phyloP scores from a whole-genome alignment of 23 tunicate genomes.

The Oikopleura dioica region DNA sequence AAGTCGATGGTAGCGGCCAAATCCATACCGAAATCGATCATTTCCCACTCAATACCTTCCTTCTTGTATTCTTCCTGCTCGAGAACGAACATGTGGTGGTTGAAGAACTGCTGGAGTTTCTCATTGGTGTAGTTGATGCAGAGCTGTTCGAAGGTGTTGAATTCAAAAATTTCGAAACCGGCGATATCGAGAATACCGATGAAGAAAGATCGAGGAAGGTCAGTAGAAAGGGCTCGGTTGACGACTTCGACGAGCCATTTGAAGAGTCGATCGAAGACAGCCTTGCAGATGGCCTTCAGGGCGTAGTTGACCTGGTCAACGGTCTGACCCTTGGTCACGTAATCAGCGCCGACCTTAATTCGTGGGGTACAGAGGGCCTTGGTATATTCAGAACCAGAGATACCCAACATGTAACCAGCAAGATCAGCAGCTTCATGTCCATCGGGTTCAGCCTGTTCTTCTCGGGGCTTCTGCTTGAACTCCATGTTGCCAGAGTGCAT shows the following conservation, averaged over 20 bases:
- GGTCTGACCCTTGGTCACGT: constrained; percentile 74
- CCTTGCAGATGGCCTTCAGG: constrained; percentile 63
- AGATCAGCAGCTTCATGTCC: constrained; percentile 28
- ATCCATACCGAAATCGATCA: constrained; percentile 97
- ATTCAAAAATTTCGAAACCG: constrained; percentile 92
- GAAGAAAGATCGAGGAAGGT: constrained; percentile 63
- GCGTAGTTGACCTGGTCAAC: constrained; percentile 63
- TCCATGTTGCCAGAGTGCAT: constrained; percentile 57
- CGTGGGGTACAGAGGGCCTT: too few relatives aligned
- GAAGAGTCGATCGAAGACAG: constrained; percentile 61
- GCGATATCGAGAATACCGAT: constrained; percentile 93
- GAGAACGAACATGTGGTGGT: constrained; percentile 99
- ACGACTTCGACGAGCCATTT: constrained; percentile 52
- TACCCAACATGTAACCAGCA: neutral
- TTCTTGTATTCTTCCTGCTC: constrained; percentile 96
- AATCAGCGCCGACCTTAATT: constrained; percentile 81
- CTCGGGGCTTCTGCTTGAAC: too few relatives aligned
- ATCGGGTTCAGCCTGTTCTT: constrained; percentile 95
- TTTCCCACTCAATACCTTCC: constrained; percentile 89
- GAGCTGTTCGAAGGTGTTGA: constrained; percentile 93
- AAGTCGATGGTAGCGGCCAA: constrained; percentile 70
- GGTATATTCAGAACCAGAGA: neutral
- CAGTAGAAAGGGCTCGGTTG: constrained; percentile 62
- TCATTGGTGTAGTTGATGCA: constrained; percentile 99
- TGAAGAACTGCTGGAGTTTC: constrained; percentile 93